phyloP scores from a whole-genome alignment of 2,113 vertebrate genomes.

The Phycodurus eques region DNA sequence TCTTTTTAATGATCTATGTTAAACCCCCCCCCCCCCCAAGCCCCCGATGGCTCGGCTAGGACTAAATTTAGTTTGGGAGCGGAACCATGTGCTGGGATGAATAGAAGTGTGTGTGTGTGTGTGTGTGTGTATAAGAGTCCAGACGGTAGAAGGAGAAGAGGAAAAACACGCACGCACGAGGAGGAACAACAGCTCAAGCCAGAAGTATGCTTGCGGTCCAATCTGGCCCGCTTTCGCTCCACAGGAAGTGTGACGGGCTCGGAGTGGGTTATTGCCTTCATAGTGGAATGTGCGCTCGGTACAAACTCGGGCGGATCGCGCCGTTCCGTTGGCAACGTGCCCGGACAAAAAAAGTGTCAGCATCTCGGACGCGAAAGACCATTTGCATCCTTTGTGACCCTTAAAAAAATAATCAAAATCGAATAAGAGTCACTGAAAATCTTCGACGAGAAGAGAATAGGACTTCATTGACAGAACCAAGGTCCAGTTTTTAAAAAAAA shows the following conservation, averaged over 20 bases:
- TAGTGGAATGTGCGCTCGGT: background rate
- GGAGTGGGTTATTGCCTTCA: background rate
- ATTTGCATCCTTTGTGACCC: too few species aligned
- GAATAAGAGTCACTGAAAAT: too few species aligned
- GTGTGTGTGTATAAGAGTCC: background rate
- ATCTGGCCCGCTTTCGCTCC: constrained; percentile 1
- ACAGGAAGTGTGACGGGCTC: constrained; percentile 3
- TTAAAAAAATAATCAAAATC: too few species aligned
- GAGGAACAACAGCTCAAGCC: constrained; percentile 4
- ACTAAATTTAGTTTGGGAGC: constrained; percentile 1
- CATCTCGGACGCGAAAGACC: background rate
- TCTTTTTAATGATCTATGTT: background rate
- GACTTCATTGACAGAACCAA: too few species aligned
- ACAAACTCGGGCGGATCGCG: background rate
- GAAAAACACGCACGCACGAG: constrained; percentile 1
- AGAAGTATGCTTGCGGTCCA: constrained; percentile 11
- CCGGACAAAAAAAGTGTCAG: background rate
- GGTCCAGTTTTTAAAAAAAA: too few species aligned
- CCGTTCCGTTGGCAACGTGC: background rate
- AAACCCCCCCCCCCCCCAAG: background rate
- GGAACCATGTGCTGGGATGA: background rate
- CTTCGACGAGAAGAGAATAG: too few species aligned
- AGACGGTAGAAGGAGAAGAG: background rate
- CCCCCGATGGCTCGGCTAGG: background rate
- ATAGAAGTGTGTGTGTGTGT: background rate